Evolutionary conservation across 2,888 invertebrate species (phyloP), one percentile per base, ranked within the genome.

Genomic region (Acanthosepion pharaonis): DNA sequence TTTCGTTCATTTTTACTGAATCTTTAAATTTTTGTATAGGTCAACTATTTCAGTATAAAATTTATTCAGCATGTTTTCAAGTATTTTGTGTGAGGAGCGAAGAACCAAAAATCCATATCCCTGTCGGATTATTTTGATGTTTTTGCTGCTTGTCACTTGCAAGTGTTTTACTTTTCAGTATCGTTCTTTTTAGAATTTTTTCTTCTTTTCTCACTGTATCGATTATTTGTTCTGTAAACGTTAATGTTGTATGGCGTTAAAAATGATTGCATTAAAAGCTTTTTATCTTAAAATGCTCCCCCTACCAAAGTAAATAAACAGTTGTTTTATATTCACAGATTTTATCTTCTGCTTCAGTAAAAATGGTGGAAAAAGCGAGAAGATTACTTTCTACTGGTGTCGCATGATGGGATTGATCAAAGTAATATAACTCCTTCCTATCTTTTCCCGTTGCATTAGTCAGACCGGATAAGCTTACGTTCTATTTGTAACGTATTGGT

Each of bases 221-320:
- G 78, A 78, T 78, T 78, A 33, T 78, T 78, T 78, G 33, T 78
- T 33, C 78, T 33, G 78, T 78, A 33, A 78, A 78, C n/a, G 78
- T 33, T 78, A 78, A 78, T 78, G 78, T n/a, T 33, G 78, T 78
- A 78, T 78, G 33, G 78, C 78, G 78, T 78, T 78, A 33, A 78
- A 78, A 78, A n/a, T n/a, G n/a, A 78, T 78, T 78, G 78, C n/a
- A 78, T 78, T n/a, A 78, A 78, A 78, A 78, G 78, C 78, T 78
- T 78, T 78, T 78, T 78, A 78, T 78, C 78, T 78, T 15, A 78
- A 78, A 78, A 15, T 33, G 18, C 28, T n/a, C 9, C 6, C 28
- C 28, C n/a, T 11, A n/a, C n/a, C 9, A 33, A n/a, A 78, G 78
- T 78, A 78, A 78, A 78, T 78, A 78, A 78, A 78, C 15, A 78